phyloP scores from a whole-genome alignment of 2,797 vertebrate species.

The Melanotaenia trifasciata region DNA sequence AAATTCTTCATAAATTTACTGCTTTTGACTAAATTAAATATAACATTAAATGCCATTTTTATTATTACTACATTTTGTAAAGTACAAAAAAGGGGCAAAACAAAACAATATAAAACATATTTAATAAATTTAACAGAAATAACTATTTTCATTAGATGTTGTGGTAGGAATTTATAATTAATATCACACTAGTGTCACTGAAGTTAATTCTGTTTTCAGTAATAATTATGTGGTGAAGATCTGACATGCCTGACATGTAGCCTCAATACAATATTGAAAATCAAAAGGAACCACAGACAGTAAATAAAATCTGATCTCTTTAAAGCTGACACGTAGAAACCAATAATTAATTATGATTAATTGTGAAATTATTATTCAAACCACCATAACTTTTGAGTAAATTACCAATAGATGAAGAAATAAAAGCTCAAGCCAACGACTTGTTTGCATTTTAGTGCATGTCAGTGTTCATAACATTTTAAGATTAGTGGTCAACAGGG shows the following conservation, averaged over 20 bases:
- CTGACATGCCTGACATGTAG: background rate
- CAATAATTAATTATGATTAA: background rate
- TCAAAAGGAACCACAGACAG: background rate
- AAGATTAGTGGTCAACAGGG: constrained; percentile 39
- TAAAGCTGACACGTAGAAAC: background rate
- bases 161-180: too few relatives aligned
- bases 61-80: too few relatives aligned
- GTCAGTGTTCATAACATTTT: constrained; percentile 40
- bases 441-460: constrained; percentile 1
- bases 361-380: background rate
- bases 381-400: too few relatives aligned
- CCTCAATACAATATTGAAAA: background rate
- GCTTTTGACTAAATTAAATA: too few relatives aligned
- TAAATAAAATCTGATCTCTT: background rate
- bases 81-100: too few relatives aligned
- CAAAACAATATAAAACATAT: too few relatives aligned
- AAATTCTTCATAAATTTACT: too few relatives aligned
- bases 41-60: too few relatives aligned
- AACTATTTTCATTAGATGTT: too few relatives aligned
- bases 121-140: too few relatives aligned
- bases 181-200: background rate
- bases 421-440: background rate
- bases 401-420: background rate
- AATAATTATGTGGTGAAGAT: background rate
- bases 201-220: background rate